Evolutionary conservation across 2,113 vertebrate genomes (phyloP).

Genomic region (Oophaga pumilio): DNA sequence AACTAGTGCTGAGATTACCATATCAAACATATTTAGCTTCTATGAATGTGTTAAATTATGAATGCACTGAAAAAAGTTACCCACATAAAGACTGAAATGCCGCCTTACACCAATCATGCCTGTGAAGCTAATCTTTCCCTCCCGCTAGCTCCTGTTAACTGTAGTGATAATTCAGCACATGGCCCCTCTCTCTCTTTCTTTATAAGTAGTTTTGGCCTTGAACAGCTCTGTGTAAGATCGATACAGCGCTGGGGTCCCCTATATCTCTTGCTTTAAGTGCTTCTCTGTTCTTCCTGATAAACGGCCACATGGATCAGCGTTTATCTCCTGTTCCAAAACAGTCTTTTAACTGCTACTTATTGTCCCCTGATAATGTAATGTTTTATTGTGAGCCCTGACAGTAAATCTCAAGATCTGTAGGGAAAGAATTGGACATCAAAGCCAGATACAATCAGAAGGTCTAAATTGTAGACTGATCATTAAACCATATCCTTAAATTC

Average conservation of each 20-base stretch:
- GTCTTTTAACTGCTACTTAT: conserved; percentile 31
- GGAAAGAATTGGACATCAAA: not conserved
- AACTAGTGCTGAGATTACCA: not conserved
- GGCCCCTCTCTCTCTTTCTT: conserved; percentile 29
- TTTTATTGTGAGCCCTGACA: conserved; percentile 23
- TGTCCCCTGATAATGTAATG: conserved; percentile 32
- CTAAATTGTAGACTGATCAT: not conserved
- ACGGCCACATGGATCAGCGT: conserved; percentile 34
- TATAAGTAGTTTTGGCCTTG: conserved; percentile 55
- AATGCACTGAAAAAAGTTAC: not conserved
- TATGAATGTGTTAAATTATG: not conserved
- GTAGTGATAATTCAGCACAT: conserved; percentile 48
- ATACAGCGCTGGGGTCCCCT: conserved; percentile 53
- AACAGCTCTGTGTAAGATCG: conserved; percentile 53
- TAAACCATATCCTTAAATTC: not conserved
- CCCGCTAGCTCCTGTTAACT: conserved; percentile 14
- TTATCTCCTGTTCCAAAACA: conserved; percentile 54
- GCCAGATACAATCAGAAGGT: not conserved
- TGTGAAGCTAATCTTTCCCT: conserved; percentile 14
- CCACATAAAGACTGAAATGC: not conserved
- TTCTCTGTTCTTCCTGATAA: conserved; percentile 49
- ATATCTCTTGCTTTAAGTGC: conserved; percentile 56
- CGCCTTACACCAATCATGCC: not conserved
- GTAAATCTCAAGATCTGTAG: conserved; percentile 33
- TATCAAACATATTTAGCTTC: not conserved